Evolutionary conservation across 2,797 vertebrate species (phyloP).

Genomic region (Pogoniulus pusillus): DNA sequence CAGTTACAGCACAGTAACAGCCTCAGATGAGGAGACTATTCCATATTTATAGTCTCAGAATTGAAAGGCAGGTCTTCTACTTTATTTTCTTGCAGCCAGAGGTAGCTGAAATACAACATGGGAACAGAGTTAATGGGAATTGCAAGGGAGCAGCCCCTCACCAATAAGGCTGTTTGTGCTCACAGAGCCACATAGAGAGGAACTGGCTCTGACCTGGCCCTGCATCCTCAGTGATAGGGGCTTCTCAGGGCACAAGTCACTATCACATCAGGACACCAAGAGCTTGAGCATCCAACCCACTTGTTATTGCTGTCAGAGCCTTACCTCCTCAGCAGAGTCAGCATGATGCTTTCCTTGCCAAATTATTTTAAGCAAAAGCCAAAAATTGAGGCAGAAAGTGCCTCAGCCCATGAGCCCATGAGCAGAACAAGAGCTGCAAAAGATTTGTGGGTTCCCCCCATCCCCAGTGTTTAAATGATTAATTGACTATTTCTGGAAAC

Average conservation of each 20-base stretch:
- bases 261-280: fast-evolving
- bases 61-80: background rate
- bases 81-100: background rate
- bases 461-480: background rate
- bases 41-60: background rate
- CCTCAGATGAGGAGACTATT: background rate
- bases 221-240: background rate
- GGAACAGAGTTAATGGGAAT: fast-evolving
- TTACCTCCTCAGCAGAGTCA: background rate
- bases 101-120: background rate
- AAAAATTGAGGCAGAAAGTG: background rate
- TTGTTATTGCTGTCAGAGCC: background rate
- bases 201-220: background rate
- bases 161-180: fast-evolving
- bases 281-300: fast-evolving
- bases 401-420: background rate
- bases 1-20: background rate
- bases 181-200: fast-evolving
- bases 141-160: background rate
- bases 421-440: background rate
- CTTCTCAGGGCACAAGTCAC: background rate
- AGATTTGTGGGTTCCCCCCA: background rate
- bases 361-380: background rate
- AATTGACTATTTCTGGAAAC: conserved; percentile 53
- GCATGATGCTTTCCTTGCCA: background rate